These are phyloP conservation scores for Bubo blakistoni DNA, from an alignment of 2,113 vertebrate genomes.

Conservation along the genomic window DNA sequence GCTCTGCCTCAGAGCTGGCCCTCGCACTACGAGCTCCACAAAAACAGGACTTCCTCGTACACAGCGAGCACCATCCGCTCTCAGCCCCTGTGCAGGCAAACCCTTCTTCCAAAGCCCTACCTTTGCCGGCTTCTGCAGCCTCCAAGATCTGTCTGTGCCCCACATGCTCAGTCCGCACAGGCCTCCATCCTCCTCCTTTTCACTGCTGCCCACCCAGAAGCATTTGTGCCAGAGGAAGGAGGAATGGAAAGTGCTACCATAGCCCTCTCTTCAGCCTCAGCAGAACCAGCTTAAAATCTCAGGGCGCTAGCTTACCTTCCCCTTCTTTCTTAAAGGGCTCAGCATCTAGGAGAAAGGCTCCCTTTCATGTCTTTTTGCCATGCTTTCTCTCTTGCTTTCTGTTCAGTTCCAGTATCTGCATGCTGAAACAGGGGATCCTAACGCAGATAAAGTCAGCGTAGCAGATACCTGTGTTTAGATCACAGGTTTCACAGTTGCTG, in stretches of 20 bases:
- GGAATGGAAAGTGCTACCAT: background rate
- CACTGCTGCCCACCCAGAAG: background rate
- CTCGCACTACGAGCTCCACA: fast-evolving
- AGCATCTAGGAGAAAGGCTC: background rate
- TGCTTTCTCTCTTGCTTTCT: background rate
- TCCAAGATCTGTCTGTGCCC: background rate
- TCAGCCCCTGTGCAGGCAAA: background rate
- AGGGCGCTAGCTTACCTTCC: background rate
- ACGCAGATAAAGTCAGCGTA: background rate
- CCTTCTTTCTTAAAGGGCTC: slow-evolving; percentile 15
- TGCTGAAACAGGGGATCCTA: background rate
- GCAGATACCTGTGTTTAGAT: background rate
- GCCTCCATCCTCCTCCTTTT: background rate
- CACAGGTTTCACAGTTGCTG: slow-evolving; percentile 11
- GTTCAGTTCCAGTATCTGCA: background rate
- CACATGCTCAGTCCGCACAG: background rate
- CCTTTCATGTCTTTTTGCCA: background rate
- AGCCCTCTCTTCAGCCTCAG: background rate
- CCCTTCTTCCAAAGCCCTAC: background rate
- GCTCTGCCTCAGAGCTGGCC: background rate
- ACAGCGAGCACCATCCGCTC: background rate
- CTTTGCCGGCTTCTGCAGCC: background rate
- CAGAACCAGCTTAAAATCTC: background rate
- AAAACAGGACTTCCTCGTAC: background rate
- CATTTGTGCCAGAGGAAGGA: background rate